These are phyloP conservation scores for Axis porcinus DNA, from an alignment of 2,113 vertebrate species.

Conservation along the genomic window DNA sequence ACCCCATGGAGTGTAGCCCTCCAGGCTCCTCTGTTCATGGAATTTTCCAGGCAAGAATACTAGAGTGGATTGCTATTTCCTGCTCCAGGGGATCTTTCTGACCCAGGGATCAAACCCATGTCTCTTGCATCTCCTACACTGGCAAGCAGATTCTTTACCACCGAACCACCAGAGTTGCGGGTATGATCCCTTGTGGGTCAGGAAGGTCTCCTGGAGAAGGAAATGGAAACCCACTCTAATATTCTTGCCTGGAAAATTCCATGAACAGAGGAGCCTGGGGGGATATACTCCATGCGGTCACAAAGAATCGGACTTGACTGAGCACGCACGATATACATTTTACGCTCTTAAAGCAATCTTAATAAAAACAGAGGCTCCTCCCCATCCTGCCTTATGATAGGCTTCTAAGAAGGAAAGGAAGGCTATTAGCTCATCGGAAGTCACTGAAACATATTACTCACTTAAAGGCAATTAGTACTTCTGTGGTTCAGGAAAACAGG, in stretches of 20 bases:
- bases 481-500: conserved; percentile 29
- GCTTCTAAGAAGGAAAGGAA: neutral
- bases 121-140: neutral
- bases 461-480: conserved; percentile 50
- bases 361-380: neutral
- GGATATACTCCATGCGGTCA: neutral
- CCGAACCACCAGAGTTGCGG: neutral
- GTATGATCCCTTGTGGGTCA: neutral
- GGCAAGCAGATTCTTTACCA: neutral
- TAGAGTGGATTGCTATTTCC: neutral
- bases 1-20: neutral
- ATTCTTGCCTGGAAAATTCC: neutral
- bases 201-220: neutral
- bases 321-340: neutral
- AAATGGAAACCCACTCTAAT: neutral
- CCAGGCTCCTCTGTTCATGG: neutral
- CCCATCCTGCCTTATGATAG: neutral
- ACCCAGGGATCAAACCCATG: neutral
- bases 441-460: conserved; percentile 5
- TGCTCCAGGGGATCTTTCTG: neutral
- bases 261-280: neutral
- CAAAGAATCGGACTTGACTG: neutral
- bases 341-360: neutral
- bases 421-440: neutral
- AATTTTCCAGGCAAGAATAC: neutral